phyloP scores from a whole-genome alignment of 30 jellyfish, hydroid and myxozoan genomes.

The Sanderia malayensis region DNA sequence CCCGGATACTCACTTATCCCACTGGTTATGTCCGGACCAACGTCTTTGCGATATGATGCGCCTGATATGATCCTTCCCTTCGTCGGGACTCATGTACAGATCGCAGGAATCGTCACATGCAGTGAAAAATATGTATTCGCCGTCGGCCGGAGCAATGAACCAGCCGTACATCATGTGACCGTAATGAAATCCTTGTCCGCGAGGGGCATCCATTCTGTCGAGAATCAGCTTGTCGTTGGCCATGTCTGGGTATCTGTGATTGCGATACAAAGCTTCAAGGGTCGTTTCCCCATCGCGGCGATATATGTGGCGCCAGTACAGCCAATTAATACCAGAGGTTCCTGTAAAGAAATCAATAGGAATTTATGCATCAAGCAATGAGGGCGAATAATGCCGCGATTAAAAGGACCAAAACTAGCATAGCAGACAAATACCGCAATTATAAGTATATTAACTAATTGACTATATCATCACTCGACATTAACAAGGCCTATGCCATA shows the following conservation, averaged over 20 bases:
- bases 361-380: too few relatives aligned
- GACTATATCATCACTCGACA: too few relatives aligned
- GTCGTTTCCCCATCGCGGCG: conserved; percentile 92
- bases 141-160: conserved; percentile 95
- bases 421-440: too few relatives aligned
- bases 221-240: conserved; percentile 47
- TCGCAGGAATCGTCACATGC: conserved; percentile 99
- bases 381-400: too few relatives aligned
- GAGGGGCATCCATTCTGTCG: conserved; percentile 86
- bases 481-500: too few relatives aligned
- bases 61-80: conserved; percentile 90
- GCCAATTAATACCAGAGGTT: conserved; percentile 84
- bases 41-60: conserved; percentile 89
- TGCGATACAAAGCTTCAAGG: conserved; percentile 80
- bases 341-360: too few relatives aligned
- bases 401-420: too few relatives aligned
- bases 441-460: too few relatives aligned
- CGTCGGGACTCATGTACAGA: conserved; percentile 97
- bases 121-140: conserved; percentile 90
- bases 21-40: conserved; percentile 91
- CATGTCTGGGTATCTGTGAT: conserved; percentile 82
- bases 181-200: conserved; percentile 63
- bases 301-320: conserved; percentile 56
- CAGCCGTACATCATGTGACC: conserved; percentile 99
- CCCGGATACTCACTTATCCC: conserved; percentile 98